Evolutionary conservation across 1,140 invertebrate species (phyloP).

Genomic region (Saccostrea glomerata): DNA sequence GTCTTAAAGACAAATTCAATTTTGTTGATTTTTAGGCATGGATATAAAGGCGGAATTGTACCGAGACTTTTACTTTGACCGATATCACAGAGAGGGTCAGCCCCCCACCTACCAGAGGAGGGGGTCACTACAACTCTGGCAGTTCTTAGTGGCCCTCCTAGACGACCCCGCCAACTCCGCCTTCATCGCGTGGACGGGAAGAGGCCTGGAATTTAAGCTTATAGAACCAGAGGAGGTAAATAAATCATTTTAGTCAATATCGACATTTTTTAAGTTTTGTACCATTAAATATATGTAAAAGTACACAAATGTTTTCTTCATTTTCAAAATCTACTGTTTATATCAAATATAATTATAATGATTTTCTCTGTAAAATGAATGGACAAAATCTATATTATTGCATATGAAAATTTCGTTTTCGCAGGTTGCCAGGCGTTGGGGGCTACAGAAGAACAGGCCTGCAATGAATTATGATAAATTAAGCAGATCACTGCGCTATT

Average conservation of each 20-base stretch:
- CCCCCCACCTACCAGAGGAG: conserved; percentile 81
- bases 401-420: background rate
- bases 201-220: conserved; percentile 96
- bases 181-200: conserved; percentile 96
- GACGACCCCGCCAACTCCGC: conserved; percentile 91
- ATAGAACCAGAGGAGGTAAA: conserved; percentile 95
- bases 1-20: background rate
- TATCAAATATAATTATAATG: no score
- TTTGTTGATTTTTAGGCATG: conserved; percentile 63
- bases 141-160: conserved; percentile 93
- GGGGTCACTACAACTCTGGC: conserved; percentile 95
- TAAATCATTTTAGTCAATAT: no score
- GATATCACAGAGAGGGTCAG: conserved; percentile 72
- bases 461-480: conserved; percentile 99
- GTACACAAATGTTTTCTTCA: no score
- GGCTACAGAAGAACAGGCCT: conserved; percentile 86
- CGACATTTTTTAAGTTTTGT: no score
- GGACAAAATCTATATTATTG: no score
- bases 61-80: conserved; percentile 73
- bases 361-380: no score
- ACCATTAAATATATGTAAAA: no score
- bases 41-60: conserved; percentile 74
- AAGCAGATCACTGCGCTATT: conserved; percentile 94
- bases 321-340: no score
- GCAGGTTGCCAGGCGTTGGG: conserved; percentile 82